phyloP scores from a whole-genome alignment of 1,140 invertebrate genomes.

The Drosophila mauritiana region DNA sequence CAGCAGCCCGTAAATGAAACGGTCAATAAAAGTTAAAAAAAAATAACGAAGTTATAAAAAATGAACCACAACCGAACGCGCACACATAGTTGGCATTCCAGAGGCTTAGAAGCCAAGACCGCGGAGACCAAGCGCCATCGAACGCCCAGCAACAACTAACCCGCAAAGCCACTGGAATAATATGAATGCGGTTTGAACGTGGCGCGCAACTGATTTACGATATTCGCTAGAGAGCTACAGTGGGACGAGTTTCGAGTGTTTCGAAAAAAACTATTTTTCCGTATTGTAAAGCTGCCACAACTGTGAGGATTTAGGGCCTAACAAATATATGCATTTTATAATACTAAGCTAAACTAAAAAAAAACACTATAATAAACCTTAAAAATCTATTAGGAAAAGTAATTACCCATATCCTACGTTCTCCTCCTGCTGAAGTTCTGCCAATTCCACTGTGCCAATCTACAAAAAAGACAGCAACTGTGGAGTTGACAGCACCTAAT shows the following conservation, averaged over 20 bases:
- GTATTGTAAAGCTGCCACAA: too few relatives aligned
- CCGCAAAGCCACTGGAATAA: constrained; percentile 17
- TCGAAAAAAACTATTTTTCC: neutral
- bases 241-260: neutral
- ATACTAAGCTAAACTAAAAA: neutral
- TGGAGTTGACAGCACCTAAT: constrained; percentile 52
- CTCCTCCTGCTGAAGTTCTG: neutral
- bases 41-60: constrained; percentile 1
- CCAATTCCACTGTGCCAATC: constrained; percentile 48
- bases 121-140: constrained; percentile 24
- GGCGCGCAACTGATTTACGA: constrained; percentile 75
- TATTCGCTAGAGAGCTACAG: constrained; percentile 48
- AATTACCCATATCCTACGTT: too few relatives aligned
- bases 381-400: too few relatives aligned
- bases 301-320: too few relatives aligned
- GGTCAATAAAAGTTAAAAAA: constrained; percentile 58
- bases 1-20: constrained; percentile 54
- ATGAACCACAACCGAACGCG: constrained; percentile 29
- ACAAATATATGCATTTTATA: too few relatives aligned
- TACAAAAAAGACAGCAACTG: constrained; percentile 19
- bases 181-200: constrained; percentile 49
- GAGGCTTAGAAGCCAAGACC: constrained; percentile 43
- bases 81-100: constrained; percentile 55
- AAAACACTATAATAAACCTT: too few relatives aligned
- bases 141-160: constrained; percentile 37